These are phyloP conservation scores for Tetramorium alpestre DNA, from an alignment of 1,140 invertebrate species.

Conservation along the genomic window DNA sequence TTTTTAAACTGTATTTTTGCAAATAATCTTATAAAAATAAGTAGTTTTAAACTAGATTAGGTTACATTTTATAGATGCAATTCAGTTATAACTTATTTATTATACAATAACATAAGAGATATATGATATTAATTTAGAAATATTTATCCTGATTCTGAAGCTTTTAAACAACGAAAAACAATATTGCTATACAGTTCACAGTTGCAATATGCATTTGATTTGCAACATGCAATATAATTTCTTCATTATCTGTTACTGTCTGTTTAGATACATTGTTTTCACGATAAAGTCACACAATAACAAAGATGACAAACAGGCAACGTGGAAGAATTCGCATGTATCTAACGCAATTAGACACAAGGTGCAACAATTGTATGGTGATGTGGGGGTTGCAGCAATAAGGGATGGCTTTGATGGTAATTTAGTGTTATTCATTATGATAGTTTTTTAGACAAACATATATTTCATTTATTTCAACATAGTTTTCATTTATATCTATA, in stretches of 20 bases:
- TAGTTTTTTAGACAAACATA: constrained; percentile 16
- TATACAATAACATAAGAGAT: no score
- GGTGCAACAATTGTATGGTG: constrained; percentile 90
- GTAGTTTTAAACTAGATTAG: no score
- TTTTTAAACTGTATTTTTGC: no score
- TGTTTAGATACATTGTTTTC: constrained; percentile 88
- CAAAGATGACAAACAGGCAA: constrained; percentile 84
- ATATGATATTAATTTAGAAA: no score
- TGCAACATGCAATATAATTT: no score
- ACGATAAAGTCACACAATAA: constrained; percentile 85
- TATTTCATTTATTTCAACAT: background rate
- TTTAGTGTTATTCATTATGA: constrained; percentile 18
- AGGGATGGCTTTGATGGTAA: constrained; percentile 88
- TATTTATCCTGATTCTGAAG: no score
- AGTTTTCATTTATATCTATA: constrained; percentile 18
- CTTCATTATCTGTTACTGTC: background rate
- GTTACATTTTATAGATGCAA: no score
- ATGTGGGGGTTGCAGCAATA: constrained; percentile 89
- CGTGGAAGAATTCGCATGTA: constrained; percentile 87
- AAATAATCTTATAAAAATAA: no score
- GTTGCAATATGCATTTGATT: no score
- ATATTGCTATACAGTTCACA: no score
- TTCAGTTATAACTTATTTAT: no score
- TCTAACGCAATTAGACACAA: constrained; percentile 87
- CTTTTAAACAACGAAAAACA: no score